Evolutionary conservation across 2,113 vertebrate species (phyloP).

Genomic region (Neotoma lepida): DNA sequence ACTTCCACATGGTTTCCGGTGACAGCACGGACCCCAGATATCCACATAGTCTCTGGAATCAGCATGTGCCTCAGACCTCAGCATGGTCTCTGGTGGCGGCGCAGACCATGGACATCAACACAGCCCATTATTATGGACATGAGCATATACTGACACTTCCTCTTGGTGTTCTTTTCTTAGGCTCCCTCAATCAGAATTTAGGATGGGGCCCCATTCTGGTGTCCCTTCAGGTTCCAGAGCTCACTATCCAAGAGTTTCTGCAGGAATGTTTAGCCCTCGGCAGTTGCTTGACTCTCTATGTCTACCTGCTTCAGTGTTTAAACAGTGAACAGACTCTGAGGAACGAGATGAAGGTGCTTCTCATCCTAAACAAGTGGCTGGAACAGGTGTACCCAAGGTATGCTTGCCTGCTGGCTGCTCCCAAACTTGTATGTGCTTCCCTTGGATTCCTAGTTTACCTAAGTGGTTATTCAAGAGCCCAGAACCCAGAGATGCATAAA

Average conservation of each 20-base stretch:
- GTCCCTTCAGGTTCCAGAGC: conserved; percentile 96
- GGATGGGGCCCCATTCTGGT: conserved; percentile 96
- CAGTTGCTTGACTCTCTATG: conserved; percentile 95
- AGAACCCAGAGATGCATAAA: background rate
- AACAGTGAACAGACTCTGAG: conserved; percentile 92
- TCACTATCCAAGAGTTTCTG: conserved; percentile 95
- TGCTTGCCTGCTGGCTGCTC: background rate
- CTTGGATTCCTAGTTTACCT: background rate
- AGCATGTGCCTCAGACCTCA: background rate
- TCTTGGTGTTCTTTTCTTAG: conserved; percentile 78
- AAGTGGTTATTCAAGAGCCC: background rate
- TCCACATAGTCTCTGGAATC: background rate
- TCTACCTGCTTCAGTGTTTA: conserved; percentile 94
- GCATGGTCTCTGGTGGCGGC: background rate
- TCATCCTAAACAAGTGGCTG: conserved; percentile 93
- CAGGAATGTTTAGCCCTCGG: conserved; percentile 93
- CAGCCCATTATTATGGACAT: background rate
- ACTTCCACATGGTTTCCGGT: background rate
- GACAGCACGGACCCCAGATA: background rate
- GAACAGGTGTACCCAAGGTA: conserved; percentile 94
- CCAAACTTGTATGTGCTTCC: background rate
- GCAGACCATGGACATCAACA: background rate
- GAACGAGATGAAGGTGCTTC: conserved; percentile 92
- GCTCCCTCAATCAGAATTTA: conserved; percentile 83
- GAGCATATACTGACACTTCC: background rate